Evolutionary conservation across 2,113 vertebrate species (phyloP).

Genomic region (Toxostoma redivivum): DNA sequence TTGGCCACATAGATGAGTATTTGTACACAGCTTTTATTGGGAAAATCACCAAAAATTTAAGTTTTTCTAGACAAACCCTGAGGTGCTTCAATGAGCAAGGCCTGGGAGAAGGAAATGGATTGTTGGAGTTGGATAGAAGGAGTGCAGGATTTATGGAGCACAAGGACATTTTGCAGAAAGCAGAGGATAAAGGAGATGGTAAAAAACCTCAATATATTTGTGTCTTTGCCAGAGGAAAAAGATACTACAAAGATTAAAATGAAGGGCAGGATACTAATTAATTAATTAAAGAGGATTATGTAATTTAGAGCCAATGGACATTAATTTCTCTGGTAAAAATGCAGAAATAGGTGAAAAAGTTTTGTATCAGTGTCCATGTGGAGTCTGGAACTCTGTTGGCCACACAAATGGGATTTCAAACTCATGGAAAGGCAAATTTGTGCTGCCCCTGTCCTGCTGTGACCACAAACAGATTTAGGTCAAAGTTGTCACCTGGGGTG

Average conservation of each 20-base stretch:
- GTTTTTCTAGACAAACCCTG: background rate
- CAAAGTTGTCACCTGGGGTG: background rate
- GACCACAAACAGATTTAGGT: background rate
- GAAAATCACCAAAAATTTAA: background rate
- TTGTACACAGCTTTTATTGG: background rate
- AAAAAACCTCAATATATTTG: background rate
- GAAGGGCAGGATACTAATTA: background rate
- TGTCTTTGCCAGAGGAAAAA: background rate
- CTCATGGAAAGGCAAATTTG: background rate
- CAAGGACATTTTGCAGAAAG: background rate
- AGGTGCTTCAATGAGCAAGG: background rate
- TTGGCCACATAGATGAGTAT: background rate
- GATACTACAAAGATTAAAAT: background rate
- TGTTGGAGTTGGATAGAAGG: background rate
- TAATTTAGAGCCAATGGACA: background rate
- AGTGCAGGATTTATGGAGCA: background rate
- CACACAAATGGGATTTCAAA: background rate
- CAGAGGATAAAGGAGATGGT: background rate
- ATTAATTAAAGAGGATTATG: background rate
- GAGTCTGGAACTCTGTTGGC: background rate
- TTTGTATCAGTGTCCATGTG: rapidly evolving
- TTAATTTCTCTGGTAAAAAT: too few species aligned
- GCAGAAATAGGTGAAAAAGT: background rate
- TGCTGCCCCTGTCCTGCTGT: background rate
- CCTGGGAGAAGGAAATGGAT: background rate